Base-by-base conservation (phyloP, 2,888 invertebrate species). In the Drosophila formosana region DNA sequence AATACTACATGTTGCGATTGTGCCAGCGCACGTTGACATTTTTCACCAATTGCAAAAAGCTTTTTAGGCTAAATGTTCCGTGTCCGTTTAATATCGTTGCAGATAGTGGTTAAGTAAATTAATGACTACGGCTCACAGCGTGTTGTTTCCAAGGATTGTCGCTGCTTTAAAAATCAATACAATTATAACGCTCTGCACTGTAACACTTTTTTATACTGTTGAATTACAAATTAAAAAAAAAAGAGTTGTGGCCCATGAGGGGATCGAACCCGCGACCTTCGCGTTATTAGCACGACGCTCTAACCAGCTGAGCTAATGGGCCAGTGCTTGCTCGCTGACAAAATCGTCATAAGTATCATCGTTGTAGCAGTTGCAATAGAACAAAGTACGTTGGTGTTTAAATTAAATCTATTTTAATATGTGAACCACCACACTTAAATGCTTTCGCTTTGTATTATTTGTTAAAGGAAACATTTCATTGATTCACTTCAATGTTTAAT, bases 271-370 rank as follows among this genome's bases (percentile, higher is more conserved):
- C 78, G 78, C 84, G 83, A 84, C 89, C 84, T 87, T 81, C 87
- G 79, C 82, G 87, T 84, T 88, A 84, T 79, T 80, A 87, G 86
- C 87, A 75, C 82, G 87, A 87, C 89, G 87, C 87, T 84, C 77
- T 81, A 88, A 87, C 86, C 86, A 88, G 47, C 87, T 86, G 84
- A 86, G 88, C 87, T 86, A 86, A 78, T 80, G 83, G 83, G 86
- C 86, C 83, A 46, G 2, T 49, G 47, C n/a, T 4, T 1, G 1
- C 0, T 0, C 0, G 4, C 0, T 3, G n/a, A 11, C 26, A 57
- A 65, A 57, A 4, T 0, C 9, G 6, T 6, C 1, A 77, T 55
- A 53, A 28, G 49, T 18, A 18, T 18, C 18, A 18, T 18, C 18
- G 2, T 18, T 2, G 18, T 9, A 32, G 32, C 0, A 8, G 3